A percentile compares a stretch with the other conserved stretches of the same genome.
phyloP scores from a whole-genome alignment of 2,888 invertebrate species.

The Tachina lurida region DNA sequence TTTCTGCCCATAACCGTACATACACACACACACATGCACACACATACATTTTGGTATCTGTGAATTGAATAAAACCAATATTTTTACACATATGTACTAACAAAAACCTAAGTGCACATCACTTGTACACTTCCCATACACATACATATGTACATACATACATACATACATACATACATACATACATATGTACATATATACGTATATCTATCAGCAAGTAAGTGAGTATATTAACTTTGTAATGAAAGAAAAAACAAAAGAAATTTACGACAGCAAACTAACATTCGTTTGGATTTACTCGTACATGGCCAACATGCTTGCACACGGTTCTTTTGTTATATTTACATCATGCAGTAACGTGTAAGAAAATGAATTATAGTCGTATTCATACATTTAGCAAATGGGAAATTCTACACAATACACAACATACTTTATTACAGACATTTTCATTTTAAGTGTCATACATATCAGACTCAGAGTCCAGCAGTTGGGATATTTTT shows the following conservation, averaged over 20 bases:
- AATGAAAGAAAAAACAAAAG: not conserved
- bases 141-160: too few species aligned
- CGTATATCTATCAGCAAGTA: not conserved
- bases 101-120: not conserved
- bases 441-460: not conserved
- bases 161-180: not conserved
- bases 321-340: slow-evolving; percentile 39
- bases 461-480: not conserved
- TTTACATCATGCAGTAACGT: slow-evolving; percentile 38
- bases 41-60: too few species aligned
- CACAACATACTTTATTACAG: not conserved
- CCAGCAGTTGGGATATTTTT: too few species aligned
- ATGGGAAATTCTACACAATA: not conserved
- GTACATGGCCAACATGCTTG: slow-evolving; percentile 35
- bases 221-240: not conserved
- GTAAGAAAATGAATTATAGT: slow-evolving; percentile 21
- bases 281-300: slow-evolving; percentile 37
- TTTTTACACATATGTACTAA: not conserved
- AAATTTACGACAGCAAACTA: not conserved
- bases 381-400: not conserved
- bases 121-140: too few species aligned
- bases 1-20: not conserved
- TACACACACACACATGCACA: not conserved
- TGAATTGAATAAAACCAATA: slow-evolving; percentile 17
- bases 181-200: too few species aligned